Percentiles rank a stretch among this genome's conserved stretches.
phyloP scores from a whole-genome alignment of 2,113 vertebrate genomes.

The Ptilonorhynchus violaceus region DNA sequence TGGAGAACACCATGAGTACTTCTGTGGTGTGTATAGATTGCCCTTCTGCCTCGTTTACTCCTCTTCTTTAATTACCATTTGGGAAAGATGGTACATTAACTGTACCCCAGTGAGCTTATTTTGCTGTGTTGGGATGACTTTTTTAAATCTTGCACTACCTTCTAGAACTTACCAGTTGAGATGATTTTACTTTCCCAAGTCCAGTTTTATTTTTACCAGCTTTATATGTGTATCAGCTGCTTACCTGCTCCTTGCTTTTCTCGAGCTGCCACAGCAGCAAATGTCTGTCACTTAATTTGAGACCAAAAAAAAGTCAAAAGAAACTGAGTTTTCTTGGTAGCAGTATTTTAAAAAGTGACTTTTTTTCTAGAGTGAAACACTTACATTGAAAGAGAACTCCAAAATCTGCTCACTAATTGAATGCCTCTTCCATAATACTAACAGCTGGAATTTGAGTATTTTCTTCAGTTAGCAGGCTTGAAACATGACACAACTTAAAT shows the following conservation, averaged over 20 bases:
- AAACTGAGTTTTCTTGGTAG: neutral
- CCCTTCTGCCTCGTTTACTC: neutral
- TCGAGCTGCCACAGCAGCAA: neutral
- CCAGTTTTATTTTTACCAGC: neutral
- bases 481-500: neutral
- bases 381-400: neutral
- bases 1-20: neutral
- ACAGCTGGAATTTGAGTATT: neutral
- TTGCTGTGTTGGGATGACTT: neutral
- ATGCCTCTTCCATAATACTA: neutral
- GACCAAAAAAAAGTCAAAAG: neutral
- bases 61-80: neutral
- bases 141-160: neutral
- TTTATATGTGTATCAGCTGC: accelerated
- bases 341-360: accelerated
- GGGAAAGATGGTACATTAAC: neutral
- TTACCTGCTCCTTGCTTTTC: neutral
- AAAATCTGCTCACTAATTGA: neutral
- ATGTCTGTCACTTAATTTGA: neutral
- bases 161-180: neutral
- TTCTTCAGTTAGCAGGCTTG: neutral
- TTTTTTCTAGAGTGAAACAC: neutral
- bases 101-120: accelerated
- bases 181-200: neutral
- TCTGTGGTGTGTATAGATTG: neutral